These are phyloP conservation scores for Pardalotus punctatus DNA, from an alignment of 2,113 vertebrate species.

Conservation along the genomic window DNA sequence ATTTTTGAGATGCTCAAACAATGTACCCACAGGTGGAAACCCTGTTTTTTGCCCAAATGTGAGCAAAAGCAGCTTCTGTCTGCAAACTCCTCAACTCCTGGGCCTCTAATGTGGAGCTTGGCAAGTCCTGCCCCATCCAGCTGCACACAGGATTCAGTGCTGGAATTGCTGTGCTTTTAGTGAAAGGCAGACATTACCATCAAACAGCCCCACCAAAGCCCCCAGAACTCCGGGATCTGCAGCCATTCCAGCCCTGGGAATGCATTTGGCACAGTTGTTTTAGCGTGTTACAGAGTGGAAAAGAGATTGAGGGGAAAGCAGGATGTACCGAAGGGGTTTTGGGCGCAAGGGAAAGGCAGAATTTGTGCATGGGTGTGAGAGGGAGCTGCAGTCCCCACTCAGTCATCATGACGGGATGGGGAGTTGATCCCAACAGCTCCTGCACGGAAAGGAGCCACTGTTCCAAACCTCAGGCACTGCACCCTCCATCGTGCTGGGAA, in stretches of 20 bases:
- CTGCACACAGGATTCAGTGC: fast-evolving
- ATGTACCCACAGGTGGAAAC: background rate
- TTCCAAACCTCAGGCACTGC: background rate
- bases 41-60: too few relatives aligned
- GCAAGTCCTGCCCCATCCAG: background rate
- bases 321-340: background rate
- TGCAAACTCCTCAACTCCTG: background rate
- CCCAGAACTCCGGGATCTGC: background rate
- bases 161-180: background rate
- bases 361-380: background rate
- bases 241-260: background rate
- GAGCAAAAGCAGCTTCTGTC: background rate
- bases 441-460: background rate
- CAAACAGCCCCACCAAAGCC: background rate
- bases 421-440: background rate
- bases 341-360: background rate
- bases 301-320: background rate
- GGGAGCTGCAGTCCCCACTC: background rate
- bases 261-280: background rate
- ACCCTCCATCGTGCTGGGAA: background rate
- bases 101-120: background rate
- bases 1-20: background rate
- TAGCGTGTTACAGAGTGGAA: background rate
- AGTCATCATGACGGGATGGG: fast-evolving
- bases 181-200: background rate